These are phyloP conservation scores for Ellobius talpinus DNA, from an alignment of 2,113 vertebrate genomes.

Conservation along the genomic window DNA sequence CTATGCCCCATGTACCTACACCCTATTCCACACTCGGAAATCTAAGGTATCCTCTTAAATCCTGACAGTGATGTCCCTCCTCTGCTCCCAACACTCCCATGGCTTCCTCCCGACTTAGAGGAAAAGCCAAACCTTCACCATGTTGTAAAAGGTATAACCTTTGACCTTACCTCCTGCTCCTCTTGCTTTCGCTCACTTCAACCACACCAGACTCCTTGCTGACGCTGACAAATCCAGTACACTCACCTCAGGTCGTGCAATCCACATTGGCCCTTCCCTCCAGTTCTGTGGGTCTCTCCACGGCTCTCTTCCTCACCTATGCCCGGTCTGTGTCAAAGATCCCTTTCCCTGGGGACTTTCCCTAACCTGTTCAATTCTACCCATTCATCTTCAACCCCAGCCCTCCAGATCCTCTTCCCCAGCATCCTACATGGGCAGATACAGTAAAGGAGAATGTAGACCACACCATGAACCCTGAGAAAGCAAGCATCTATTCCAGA, in stretches of 20 bases:
- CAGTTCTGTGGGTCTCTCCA: slow-evolving; percentile 18
- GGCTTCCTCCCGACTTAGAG: slow-evolving; percentile 17
- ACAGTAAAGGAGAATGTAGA: slow-evolving; percentile 10
- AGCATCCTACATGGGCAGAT: slow-evolving; percentile 25
- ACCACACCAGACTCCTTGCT: slow-evolving; percentile 16
- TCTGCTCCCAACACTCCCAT: neutral
- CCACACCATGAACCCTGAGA: neutral
- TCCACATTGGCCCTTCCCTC: slow-evolving; percentile 39
- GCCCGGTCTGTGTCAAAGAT: slow-evolving; percentile 56
- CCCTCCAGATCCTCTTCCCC: neutral
- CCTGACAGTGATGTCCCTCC: neutral
- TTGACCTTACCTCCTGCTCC: neutral
- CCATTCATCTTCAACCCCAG: neutral
- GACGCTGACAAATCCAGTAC: neutral
- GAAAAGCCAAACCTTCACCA: slow-evolving; percentile 46
- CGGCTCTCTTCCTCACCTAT: neutral
- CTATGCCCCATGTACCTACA: neutral
- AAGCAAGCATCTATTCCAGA: slow-evolving; percentile 9
- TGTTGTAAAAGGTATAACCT: neutral
- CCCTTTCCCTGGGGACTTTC: slow-evolving; percentile 22
- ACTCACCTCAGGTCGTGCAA: neutral
- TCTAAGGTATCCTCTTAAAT: slow-evolving; percentile 8
- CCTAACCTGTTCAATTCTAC: slow-evolving; percentile 14
- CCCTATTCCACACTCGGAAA: neutral
- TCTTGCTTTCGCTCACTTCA: slow-evolving; percentile 9